A percentile compares a stretch with the other conserved stretches of the same genome.
These are phyloP conservation scores for Lysandra coridon DNA, from an alignment of 2,888 invertebrate genomes.

Conservation along the genomic window DNA sequence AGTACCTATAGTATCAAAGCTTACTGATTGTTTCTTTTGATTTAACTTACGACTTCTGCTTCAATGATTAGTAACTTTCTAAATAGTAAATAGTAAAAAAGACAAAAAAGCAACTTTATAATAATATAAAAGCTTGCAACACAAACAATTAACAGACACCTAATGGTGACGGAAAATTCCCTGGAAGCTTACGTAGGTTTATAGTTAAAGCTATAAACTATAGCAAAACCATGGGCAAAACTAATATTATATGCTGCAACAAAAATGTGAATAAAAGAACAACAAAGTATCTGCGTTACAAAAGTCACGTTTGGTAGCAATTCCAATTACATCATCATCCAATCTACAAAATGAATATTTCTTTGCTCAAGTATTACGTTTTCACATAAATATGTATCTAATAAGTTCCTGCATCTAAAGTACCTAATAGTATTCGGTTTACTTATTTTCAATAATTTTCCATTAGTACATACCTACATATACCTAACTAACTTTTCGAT, in stretches of 20 bases:
- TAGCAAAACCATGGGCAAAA: neutral
- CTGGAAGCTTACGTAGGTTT: neutral
- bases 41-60: too few relatives aligned
- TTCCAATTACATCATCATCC: neutral
- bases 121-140: neutral
- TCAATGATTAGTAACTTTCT: too few relatives aligned
- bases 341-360: neutral
- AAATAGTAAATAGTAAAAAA: too few relatives aligned
- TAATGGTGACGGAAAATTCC: neutral
- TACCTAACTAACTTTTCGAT: too few relatives aligned
- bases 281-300: neutral
- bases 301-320: slow-evolving; percentile 24
- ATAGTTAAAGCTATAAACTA: neutral
- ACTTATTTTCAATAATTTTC: neutral
- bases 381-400: neutral
- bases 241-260: neutral
- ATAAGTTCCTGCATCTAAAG: neutral
- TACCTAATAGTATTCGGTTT: neutral
- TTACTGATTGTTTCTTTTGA: too few relatives aligned
- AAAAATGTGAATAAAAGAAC: neutral
- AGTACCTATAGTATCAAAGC: neutral
- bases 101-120: neutral
- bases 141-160: neutral
- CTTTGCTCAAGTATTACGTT: neutral
- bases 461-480: neutral